Conservation (phyloP, 2,113 vertebrate genomes). For the Dryoscopus gambensis region DNA sequence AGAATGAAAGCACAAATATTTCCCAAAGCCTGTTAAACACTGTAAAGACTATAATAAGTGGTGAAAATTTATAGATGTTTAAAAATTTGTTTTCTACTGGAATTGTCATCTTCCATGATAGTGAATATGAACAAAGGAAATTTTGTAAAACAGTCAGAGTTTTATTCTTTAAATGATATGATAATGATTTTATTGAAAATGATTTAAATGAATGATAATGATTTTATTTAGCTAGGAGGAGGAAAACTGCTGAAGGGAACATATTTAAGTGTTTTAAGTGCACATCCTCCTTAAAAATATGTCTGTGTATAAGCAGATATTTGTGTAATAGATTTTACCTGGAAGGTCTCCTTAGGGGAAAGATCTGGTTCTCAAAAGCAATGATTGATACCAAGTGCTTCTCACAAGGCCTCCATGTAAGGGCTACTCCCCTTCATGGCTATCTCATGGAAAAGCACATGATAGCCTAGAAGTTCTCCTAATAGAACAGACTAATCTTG, state of each 20-base stretch:
- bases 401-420: background rate
- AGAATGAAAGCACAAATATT: background rate
- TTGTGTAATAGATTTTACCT: background rate
- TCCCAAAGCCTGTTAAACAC: background rate
- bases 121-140: background rate
- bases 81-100: background rate
- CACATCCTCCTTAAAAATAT: background rate
- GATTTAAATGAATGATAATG: background rate
- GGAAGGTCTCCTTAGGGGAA: background rate
- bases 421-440: background rate
- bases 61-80: background rate
- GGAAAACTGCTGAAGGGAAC: background rate
- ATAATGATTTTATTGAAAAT: background rate
- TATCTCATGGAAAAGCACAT: background rate
- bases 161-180: background rate
- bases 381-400: background rate
- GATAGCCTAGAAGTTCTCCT: background rate
- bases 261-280: background rate
- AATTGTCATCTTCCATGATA: background rate
- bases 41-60: background rate
- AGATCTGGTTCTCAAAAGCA: background rate
- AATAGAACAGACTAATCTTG: background rate
- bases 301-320: background rate
- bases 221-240: background rate
- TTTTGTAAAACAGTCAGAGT: background rate